A percentile compares a stretch with the other conserved stretches of the same genome.
Conservation (phyloP, 2,113 vertebrate species). For the Equus przewalskii region DNA sequence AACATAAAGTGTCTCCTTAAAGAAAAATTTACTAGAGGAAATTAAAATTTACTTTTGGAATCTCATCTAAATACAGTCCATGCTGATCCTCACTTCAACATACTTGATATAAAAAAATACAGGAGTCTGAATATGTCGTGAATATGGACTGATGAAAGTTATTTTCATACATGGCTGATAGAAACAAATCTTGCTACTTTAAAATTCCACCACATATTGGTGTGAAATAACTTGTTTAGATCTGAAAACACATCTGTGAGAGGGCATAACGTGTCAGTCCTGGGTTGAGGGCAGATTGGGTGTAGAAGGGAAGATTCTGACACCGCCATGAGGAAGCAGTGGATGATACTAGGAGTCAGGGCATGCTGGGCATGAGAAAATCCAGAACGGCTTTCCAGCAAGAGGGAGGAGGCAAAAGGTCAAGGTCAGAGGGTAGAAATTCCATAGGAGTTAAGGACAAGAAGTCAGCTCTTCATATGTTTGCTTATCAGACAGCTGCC, state of each 20-base stretch:
- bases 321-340: background rate
- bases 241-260: background rate
- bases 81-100: conserved; percentile 30
- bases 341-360: background rate
- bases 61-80: conserved; percentile 2
- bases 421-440: background rate
- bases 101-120: background rate
- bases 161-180: conserved; percentile 11
- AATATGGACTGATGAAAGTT: background rate
- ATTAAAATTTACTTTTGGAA: conserved; percentile 46
- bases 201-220: background rate
- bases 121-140: background rate
- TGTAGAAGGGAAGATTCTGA: background rate
- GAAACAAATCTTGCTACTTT: conserved; percentile 23
- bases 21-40: conserved; percentile 11
- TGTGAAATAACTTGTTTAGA: conserved; percentile 10
- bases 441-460: background rate
- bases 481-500: background rate
- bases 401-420: background rate
- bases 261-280: background rate
- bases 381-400: background rate
- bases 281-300: background rate
- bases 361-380: background rate
- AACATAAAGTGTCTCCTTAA: background rate
- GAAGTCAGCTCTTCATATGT: background rate